Evolutionary conservation across 2,888 invertebrate species (phyloP).

Genomic region (Phymatocera aterrima): DNA sequence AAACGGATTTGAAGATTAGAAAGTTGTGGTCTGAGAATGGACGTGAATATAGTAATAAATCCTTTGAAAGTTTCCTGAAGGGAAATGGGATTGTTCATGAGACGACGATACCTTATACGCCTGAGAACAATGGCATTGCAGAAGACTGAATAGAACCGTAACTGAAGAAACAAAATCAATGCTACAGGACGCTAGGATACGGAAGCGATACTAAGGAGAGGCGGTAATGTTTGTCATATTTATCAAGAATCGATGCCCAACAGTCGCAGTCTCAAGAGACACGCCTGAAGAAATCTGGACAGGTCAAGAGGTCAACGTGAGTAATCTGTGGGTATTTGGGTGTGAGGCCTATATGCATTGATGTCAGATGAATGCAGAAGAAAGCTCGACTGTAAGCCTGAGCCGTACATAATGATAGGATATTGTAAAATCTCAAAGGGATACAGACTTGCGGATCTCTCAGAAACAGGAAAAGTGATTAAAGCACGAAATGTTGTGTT

Average conservation of each 20-base stretch:
- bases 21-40: slow-evolving; percentile 54
- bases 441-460: not conserved
- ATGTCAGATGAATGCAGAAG: not conserved
- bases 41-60: slow-evolving; percentile 52
- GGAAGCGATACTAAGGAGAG: slow-evolving; percentile 13
- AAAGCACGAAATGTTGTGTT: slow-evolving; percentile 39
- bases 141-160: slow-evolving; percentile 51
- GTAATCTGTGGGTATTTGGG: not conserved
- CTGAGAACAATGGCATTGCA: slow-evolving; percentile 50
- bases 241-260: slow-evolving; percentile 10
- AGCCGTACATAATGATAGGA: not conserved
- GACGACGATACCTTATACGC: slow-evolving; percentile 48
- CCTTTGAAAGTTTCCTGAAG: slow-evolving; percentile 44
- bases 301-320: slow-evolving; percentile 11
- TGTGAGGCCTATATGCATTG: not conserved
- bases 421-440: not conserved
- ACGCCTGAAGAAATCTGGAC: slow-evolving; percentile 28
- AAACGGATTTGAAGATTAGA: slow-evolving; percentile 52
- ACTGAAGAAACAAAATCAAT: slow-evolving; percentile 50
- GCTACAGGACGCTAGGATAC: slow-evolving; percentile 42
- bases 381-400: not conserved
- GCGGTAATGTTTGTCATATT: not conserved
- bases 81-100: slow-evolving; percentile 52
- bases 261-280: not conserved
- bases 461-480: slow-evolving; percentile 28